These are phyloP conservation scores for Mionectes macconnelli DNA, from an alignment of 2,113 vertebrate genomes.

Conservation along the genomic window DNA sequence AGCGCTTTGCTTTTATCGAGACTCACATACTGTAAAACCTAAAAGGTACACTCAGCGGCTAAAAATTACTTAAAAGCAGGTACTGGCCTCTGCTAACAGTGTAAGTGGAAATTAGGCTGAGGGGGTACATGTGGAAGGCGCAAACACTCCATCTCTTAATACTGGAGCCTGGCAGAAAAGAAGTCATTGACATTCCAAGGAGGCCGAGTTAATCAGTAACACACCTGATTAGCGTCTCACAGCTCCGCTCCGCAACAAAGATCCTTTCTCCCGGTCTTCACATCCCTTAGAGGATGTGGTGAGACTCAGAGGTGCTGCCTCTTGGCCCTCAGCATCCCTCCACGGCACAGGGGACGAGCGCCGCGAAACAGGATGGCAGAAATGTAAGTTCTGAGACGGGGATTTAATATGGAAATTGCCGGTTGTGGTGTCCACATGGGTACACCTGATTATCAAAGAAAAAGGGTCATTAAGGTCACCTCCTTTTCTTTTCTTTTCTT, in stretches of 20 bases:
- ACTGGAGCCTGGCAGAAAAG: background rate
- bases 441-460: background rate
- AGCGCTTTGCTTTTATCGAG: background rate
- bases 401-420: background rate
- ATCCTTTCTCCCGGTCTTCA: background rate
- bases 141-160: background rate
- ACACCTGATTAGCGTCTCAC: conserved; percentile 47
- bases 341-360: fast-evolving
- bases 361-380: background rate
- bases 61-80: background rate
- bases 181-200: conserved; percentile 41
- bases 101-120: background rate
- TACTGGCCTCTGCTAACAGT: background rate
- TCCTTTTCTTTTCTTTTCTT: background rate
- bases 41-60: background rate
- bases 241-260: background rate
- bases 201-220: conserved; percentile 61
- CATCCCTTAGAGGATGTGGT: background rate
- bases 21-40: background rate
- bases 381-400: background rate
- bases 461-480: background rate
- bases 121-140: background rate
- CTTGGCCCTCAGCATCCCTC: background rate
- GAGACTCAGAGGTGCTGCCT: background rate
- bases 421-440: background rate